These are phyloP conservation scores for Tachycineta bicolor DNA, from an alignment of 2,113 vertebrate genomes.

Conservation along the genomic window DNA sequence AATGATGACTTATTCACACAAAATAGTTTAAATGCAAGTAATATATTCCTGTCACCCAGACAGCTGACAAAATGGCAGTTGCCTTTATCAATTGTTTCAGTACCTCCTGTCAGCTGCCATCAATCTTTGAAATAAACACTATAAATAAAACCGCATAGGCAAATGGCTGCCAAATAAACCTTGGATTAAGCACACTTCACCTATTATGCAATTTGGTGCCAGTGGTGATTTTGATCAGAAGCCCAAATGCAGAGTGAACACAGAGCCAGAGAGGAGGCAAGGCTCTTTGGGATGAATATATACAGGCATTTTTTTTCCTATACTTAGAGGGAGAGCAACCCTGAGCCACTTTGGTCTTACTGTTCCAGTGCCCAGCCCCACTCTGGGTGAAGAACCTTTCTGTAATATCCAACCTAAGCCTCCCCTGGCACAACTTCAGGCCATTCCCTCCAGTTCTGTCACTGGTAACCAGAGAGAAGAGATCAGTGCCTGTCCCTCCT, in stretches of 20 bases:
- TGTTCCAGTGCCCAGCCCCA: not conserved
- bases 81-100: conserved; percentile 67
- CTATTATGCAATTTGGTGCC: not conserved
- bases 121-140: conserved; percentile 59
- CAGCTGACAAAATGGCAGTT: conserved; percentile 66
- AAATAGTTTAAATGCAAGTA: conserved; percentile 48
- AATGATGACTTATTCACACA: conserved; percentile 52
- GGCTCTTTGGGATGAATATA: not conserved
- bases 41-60: conserved; percentile 52
- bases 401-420: not conserved
- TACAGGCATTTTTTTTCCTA: not conserved
- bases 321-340: not conserved
- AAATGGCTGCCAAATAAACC: conserved; percentile 19
- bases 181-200: not conserved
- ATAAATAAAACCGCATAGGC: conserved; percentile 68
- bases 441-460: fast-evolving
- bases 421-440: not conserved
- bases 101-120: conserved; percentile 52
- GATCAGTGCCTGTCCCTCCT: not conserved
- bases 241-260: not conserved
- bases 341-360: not conserved
- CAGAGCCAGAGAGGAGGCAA: not conserved
- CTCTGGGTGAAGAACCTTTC: not conserved
- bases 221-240: not conserved
- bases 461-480: not conserved